Base-by-base conservation (phyloP, 2,113 vertebrate genomes). In the Dipodomys merriami region DNA sequence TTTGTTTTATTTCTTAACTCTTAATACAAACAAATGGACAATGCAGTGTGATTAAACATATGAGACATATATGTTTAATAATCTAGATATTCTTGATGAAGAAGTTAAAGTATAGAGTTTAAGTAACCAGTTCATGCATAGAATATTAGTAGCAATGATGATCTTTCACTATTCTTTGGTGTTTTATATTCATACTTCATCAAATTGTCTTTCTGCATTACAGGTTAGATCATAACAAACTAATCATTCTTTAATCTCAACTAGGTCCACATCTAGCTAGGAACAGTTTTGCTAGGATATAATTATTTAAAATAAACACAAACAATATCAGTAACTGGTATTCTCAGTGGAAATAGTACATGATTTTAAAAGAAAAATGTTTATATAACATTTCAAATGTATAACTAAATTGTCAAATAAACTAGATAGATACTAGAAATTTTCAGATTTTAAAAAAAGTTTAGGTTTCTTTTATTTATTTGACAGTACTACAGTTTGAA, bases 261-360 rank as follows among this genome's bases (percentile, higher is more conserved):
- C 72, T 84, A 72, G 60, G 33, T 83, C 8, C 71, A 85, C 49
- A 89, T 44, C 46, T 62, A 91, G 10, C 7, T 94, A 86, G 11
- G 23, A 67, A 74, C 29, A 81, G 6, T 86, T 91, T 88, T 79
- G 46, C 13, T 73, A 67, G 3, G 90, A 5, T 2, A 65, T 44
- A 81, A 74, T 74, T 95, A 3, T 86, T 95, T 83, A 29, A 88
- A 86, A 94, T 60, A 92, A 84, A 78, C 29, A 95, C 22, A 83
- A 81, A 78, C 29, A 83, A 44, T 30, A 81, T 74, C 1, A 78
- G 2, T 25, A 33, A 94, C 12, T 78, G 12, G 25, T 29, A 93
- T 22, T 60, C 5, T 64, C 20, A 82, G 25, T 29, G 29, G 39
- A 87, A 87, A 71, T 91, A 19, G 72, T 83, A 71, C 86, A 85